Evolutionary conservation across 2,888 invertebrate species (phyloP), one percentile per base, ranked within the genome.

Genomic region (Adela reaumurella): DNA sequence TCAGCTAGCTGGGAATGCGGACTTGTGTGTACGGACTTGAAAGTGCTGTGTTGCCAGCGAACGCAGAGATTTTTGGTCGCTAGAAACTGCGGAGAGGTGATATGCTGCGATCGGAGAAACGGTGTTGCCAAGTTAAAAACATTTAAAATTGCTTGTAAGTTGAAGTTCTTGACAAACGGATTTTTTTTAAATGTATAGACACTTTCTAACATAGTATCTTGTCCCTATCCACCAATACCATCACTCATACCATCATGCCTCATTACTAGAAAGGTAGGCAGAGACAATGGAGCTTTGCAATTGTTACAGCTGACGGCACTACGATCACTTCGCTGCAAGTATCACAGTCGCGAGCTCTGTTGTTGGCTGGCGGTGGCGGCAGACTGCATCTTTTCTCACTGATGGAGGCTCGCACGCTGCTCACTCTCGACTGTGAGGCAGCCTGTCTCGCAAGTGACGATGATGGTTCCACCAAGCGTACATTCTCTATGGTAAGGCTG

Each of bases 401-500:
- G 19, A 41, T 59, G 0, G 68, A 72, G 11, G 54, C 58, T 3
- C 67, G 71, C 51, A 69, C 74, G 55, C 65, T 76, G 6, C 66
- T 77, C 42, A 74, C 68, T 2, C 52, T 78, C 62, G 77, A 78
- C 50, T 67, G 70, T 51, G 59, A n/a, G n/a, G n/a, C n/a, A n/a
- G n/a, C n/a, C n/a, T n/a, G n/a, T n/a, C n/a, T n/a, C n/a, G n/a
- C n/a, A n/a, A n/a, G n/a, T n/a, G n/a, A n/a, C n/a, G n/a, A n/a
- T n/a, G n/a, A n/a, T n/a, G n/a, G n/a, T n/a, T n/a, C n/a, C n/a
- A n/a, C n/a, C n/a, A n/a, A n/a, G n/a, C n/a, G n/a, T n/a, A n/a
- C n/a, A n/a, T n/a, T n/a, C n/a, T n/a, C n/a, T n/a, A n/a, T n/a
- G n/a, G n/a, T n/a, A n/a, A n/a, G n/a, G n/a, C n/a, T n/a, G n/a